Conservation (phyloP, 2,797 vertebrate species). For the Oreonectes daqikongensis region DNA sequence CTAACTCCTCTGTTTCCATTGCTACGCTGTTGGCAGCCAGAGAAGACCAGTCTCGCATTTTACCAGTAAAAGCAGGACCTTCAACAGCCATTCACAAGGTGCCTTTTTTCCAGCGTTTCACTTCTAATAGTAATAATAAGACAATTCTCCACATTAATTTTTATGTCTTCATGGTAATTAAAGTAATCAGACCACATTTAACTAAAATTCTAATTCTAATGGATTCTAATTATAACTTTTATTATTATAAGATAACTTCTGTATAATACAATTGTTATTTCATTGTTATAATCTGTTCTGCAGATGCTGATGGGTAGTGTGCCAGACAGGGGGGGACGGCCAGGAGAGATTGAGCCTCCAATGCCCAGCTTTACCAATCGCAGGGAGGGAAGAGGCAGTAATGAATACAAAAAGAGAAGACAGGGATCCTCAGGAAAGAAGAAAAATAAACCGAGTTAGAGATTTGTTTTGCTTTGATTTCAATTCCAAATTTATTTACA, state of each 20-base stretch:
- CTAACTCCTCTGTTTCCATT: slow-evolving; percentile 69
- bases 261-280: neutral
- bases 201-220: neutral
- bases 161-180: neutral
- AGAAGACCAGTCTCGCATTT: slow-evolving; percentile 80
- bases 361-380: slow-evolving; percentile 82
- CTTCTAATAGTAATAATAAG: neutral
- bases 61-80: slow-evolving; percentile 75
- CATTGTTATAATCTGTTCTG: neutral
- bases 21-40: slow-evolving; percentile 81
- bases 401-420: slow-evolving; percentile 58
- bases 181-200: neutral
- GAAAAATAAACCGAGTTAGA: slow-evolving; percentile 69
- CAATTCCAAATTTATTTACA: neutral
- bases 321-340: slow-evolving; percentile 87
- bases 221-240: no score
- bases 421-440: slow-evolving; percentile 68
- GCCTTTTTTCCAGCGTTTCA: slow-evolving; percentile 7
- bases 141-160: neutral
- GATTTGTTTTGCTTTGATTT: neutral
- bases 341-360: slow-evolving; percentile 85
- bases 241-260: no score
- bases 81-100: slow-evolving; percentile 85
- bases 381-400: slow-evolving; percentile 67
- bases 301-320: slow-evolving; percentile 84